A percentile compares a stretch with the other conserved stretches of the same genome.
These are phyloP conservation scores for Pseudochaenichthys georgianus DNA, from an alignment of 2,797 vertebrate species.

Conservation along the genomic window DNA sequence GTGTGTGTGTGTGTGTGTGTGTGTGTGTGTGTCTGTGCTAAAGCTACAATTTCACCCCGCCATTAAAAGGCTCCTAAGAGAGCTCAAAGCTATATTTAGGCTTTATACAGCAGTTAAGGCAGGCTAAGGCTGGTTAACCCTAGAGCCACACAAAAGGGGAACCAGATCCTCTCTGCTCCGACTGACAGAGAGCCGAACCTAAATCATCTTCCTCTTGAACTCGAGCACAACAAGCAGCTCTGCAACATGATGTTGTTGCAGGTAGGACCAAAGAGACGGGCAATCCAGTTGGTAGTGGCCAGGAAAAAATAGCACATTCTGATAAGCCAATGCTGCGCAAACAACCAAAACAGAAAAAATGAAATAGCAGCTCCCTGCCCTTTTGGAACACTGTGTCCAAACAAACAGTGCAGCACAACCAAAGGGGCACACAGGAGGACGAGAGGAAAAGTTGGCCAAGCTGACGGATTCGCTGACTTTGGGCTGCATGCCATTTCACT, in stretches of 20 bases:
- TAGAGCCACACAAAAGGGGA: constrained; percentile 72
- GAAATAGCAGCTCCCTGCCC: constrained; percentile 28
- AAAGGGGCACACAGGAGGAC: constrained; percentile 51
- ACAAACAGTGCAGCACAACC: constrained; percentile 65
- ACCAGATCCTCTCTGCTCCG: constrained; percentile 52
- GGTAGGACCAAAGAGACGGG: neutral
- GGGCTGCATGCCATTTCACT: constrained; percentile 41
- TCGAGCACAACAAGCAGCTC: constrained; percentile 37
- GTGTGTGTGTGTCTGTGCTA: constrained; percentile 37
- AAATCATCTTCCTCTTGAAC: constrained; percentile 41
- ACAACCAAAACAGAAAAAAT: constrained; percentile 35
- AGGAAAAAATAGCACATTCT: constrained; percentile 65
- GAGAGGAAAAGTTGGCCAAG: constrained; percentile 45
- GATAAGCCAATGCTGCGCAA: constrained; percentile 42
- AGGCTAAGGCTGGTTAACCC: constrained; percentile 56
- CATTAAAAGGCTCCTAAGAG: constrained; percentile 71
- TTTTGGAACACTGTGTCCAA: constrained; percentile 77
- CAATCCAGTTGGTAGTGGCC: constrained; percentile 6
- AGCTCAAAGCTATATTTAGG: constrained; percentile 76
- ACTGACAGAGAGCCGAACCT: constrained; percentile 48
- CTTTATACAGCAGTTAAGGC: constrained; percentile 71
- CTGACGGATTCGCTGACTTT: constrained; percentile 24
- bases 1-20: constrained; percentile 49
- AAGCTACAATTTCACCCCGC: constrained; percentile 71
- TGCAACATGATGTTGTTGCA: neutral